Evolutionary conservation across 2,113 vertebrate species (phyloP).

Genomic region (Indicator maculatus): DNA sequence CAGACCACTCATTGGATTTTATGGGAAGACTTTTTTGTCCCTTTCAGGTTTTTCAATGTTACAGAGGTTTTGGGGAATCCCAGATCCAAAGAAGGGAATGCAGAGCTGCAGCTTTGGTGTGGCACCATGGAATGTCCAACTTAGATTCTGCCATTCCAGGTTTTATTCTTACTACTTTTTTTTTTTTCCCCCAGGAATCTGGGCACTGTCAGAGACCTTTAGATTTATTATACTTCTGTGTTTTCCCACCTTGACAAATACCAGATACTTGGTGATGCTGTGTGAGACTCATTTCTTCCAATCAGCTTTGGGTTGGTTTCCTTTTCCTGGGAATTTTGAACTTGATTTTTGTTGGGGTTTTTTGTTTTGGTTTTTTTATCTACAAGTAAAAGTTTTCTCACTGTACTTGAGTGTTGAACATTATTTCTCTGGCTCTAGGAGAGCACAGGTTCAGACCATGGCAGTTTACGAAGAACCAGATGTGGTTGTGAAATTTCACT

Average conservation of each 20-base stretch:
- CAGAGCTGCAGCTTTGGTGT: background rate
- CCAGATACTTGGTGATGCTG: background rate
- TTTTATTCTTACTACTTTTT: background rate
- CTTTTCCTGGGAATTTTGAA: background rate
- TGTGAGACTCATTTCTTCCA: conserved; percentile 28
- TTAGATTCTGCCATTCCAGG: conserved; percentile 12
- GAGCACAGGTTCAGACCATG: conserved; percentile 14
- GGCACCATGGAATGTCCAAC: conserved; percentile 16
- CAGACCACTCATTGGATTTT: background rate
- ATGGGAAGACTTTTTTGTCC: background rate
- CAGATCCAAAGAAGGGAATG: conserved; percentile 30
- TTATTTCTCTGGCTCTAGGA: background rate
- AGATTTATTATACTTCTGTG: background rate
- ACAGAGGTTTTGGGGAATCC: conserved; percentile 24
- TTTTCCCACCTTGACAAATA: background rate
- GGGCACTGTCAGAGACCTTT: background rate
- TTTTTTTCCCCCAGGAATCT: background rate
- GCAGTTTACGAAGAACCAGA: conserved; percentile 59
- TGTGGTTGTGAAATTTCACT: conserved; percentile 43
- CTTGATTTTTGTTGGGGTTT: background rate
- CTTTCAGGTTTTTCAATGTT: conserved; percentile 26
- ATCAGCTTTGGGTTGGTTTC: background rate
- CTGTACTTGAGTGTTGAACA: conserved; percentile 9
- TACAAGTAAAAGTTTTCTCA: background rate
- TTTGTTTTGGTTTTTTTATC: background rate